These are phyloP conservation scores for Drosophila nasuta DNA, from an alignment of 1,140 invertebrate species.

Conservation along the genomic window DNA sequence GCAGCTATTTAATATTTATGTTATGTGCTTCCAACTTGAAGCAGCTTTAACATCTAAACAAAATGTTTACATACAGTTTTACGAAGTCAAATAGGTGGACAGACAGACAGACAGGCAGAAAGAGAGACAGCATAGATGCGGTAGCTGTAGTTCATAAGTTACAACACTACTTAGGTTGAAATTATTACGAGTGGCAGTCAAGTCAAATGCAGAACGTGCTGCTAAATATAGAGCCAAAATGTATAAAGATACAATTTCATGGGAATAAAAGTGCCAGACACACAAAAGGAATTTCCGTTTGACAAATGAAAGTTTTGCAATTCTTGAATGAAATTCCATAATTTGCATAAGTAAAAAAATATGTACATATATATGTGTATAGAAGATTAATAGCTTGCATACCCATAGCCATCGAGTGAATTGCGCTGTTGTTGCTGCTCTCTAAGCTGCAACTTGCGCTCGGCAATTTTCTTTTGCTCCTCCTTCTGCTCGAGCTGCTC, in stretches of 20 bases:
- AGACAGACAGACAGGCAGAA: background rate
- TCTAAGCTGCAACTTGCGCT: slow-evolving; percentile 72
- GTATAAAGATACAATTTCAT: slow-evolving; percentile 1
- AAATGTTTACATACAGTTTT: background rate
- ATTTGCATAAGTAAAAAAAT: no score
- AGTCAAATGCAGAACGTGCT: background rate
- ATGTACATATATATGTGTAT: no score
- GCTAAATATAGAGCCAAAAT: background rate
- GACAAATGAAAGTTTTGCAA: background rate
- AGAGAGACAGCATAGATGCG: background rate
- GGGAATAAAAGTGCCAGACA: background rate
- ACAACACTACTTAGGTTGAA: background rate
- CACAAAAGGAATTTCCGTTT: background rate
- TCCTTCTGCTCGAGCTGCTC: slow-evolving; percentile 83
- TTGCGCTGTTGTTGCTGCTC: slow-evolving; percentile 74
- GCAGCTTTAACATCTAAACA: background rate
- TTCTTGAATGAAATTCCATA: background rate
- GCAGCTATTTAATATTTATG: slow-evolving; percentile 4
- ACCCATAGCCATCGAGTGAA: slow-evolving; percentile 78
- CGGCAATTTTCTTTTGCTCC: slow-evolving; percentile 81
- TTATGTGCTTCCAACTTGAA: background rate
- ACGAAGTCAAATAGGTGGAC: background rate
- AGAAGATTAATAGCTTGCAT: slow-evolving; percentile 27
- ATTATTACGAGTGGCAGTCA: slow-evolving; percentile 3
- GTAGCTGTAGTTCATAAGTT: background rate